Percentiles rank a stretch among this genome's conserved stretches.
Conservation (phyloP, 2,888 invertebrate genomes). For the Gastrophysa polygoni region DNA sequence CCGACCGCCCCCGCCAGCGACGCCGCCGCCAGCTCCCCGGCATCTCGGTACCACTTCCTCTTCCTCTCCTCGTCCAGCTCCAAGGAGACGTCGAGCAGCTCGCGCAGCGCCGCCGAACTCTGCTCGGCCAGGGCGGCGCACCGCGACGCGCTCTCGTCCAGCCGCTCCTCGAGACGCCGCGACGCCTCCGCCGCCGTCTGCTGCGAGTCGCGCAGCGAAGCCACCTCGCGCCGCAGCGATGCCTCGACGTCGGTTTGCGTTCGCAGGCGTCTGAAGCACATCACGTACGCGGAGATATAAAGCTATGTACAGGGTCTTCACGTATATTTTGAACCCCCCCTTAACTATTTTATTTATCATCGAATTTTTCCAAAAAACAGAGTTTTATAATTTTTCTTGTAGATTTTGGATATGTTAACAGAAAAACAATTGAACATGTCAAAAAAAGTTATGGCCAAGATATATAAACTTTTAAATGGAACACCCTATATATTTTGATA, state of each 20-base stretch:
- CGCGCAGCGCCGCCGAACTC: conserved; percentile 32
- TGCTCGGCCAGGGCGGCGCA: conserved; percentile 32
- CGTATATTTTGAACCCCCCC: no score
- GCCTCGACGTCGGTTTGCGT: conserved; percentile 17
- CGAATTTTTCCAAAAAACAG: no score
- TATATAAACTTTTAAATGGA: no score
- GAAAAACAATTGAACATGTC: no score
- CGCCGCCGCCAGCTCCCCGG: conserved; percentile 39
- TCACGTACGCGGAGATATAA: no score
- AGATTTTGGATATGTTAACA: no score
- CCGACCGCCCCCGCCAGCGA: conserved; percentile 42
- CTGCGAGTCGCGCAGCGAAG: conserved; percentile 18
- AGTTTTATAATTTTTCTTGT: no score
- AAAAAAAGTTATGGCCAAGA: no score
- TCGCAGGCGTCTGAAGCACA: conserved; percentile 24
- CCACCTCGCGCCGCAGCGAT: conserved; percentile 21
- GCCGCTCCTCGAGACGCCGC: conserved; percentile 34
- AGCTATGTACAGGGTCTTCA: no score
- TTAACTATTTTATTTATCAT: no score
- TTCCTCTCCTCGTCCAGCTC: conserved; percentile 40
- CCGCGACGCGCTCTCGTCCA: conserved; percentile 31
- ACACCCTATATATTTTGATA: no score
- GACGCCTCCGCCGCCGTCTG: conserved; percentile 23
- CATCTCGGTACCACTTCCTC: conserved; percentile 44
- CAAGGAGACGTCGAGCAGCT: conserved; percentile 29